These are phyloP conservation scores for Pollenia labialis DNA, from an alignment of 2,888 invertebrate genomes.

Conservation along the genomic window DNA sequence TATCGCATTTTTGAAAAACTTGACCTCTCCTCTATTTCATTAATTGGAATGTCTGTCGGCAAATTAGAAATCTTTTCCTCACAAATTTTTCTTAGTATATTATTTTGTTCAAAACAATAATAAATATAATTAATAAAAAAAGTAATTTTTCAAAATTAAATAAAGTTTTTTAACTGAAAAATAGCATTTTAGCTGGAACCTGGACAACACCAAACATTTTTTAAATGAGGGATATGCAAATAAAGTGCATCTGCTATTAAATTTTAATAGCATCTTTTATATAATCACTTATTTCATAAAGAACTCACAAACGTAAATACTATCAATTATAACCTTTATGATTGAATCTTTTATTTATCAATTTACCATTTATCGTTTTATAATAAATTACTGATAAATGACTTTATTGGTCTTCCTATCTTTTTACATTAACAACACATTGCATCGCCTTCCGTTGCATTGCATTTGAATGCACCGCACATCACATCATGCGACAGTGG, in stretches of 20 bases:
- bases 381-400: slow-evolving; percentile 55
- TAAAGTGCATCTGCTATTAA: neutral
- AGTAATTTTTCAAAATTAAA: too few species aligned
- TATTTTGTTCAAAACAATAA: too few species aligned
- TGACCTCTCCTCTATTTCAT: too few species aligned
- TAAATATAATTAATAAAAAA: too few species aligned
- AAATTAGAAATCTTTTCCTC: too few species aligned
- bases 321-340: slow-evolving; percentile 32
- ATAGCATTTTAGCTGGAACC: too few species aligned
- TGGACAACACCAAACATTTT: too few species aligned
- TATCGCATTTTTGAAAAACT: too few species aligned
- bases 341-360: slow-evolving; percentile 42
- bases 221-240: neutral
- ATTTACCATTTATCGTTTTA: slow-evolving; percentile 56
- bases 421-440: slow-evolving; percentile 23
- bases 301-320: slow-evolving; percentile 3
- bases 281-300: slow-evolving; percentile 17
- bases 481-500: slow-evolving; percentile 18
- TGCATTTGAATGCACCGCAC: slow-evolving; percentile 32
- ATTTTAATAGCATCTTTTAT: slow-evolving; percentile 2
- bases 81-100: too few species aligned
- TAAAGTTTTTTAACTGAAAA: too few species aligned
- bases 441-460: neutral
- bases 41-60: too few species aligned
- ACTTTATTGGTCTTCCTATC: neutral